Conservation (phyloP, 2,797 vertebrate species). For the Myoxocephalus aenaeus region DNA sequence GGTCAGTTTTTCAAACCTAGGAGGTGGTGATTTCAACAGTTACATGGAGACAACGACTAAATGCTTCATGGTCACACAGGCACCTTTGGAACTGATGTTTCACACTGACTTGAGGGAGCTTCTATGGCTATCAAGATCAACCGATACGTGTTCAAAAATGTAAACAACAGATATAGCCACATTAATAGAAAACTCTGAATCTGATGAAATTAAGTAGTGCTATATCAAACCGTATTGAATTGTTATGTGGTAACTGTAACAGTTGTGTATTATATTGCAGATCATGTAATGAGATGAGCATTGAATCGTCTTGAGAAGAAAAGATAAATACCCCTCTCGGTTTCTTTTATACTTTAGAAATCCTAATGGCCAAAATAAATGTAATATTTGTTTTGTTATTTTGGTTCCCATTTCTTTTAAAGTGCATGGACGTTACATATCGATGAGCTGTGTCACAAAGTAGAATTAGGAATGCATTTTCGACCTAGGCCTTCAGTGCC, state of each 20-base stretch:
- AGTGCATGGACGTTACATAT: too few species aligned
- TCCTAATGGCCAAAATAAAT: too few species aligned
- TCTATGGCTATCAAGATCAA: not conserved
- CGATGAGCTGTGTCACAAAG: too few species aligned
- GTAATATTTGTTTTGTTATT: too few species aligned
- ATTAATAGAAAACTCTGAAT: not conserved
- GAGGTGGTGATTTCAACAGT: not conserved
- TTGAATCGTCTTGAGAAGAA: not conserved
- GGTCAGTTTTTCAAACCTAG: conserved; percentile 82
- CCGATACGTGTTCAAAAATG: not conserved
- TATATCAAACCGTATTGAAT: not conserved
- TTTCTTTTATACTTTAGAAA: too few species aligned
- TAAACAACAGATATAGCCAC: not conserved
- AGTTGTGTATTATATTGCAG: not conserved
- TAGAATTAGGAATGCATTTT: too few species aligned
- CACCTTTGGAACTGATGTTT: not conserved
- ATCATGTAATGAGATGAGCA: not conserved
- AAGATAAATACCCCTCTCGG: too few species aligned
- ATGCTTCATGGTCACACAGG: not conserved
- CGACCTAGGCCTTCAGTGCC: too few species aligned
- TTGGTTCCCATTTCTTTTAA: too few species aligned
- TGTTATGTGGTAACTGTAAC: not conserved
- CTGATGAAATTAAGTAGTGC: not conserved
- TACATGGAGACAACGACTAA: not conserved
- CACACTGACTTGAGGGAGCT: not conserved